Conservation (phyloP, 2,113 vertebrate genomes). For the Gallinago media region DNA sequence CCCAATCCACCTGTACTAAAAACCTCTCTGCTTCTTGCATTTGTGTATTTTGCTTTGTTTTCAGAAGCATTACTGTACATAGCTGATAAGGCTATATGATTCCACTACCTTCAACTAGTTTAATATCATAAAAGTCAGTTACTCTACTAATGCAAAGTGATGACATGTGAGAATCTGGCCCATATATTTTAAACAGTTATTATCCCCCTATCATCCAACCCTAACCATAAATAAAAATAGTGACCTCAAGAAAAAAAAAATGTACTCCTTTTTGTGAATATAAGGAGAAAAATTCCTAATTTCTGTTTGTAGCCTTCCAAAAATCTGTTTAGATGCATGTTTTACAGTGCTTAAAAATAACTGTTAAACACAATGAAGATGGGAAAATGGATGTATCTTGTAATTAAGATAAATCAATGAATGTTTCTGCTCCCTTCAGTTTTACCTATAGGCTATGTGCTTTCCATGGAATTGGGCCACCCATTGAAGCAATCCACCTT, state of each 20-base stretch:
- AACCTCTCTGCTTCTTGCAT: background rate
- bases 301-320: background rate
- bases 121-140: background rate
- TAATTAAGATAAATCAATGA: slow-evolving; percentile 41
- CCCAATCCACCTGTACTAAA: background rate
- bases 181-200: background rate
- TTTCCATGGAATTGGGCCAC: background rate
- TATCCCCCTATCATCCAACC: background rate
- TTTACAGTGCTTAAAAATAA: slow-evolving; percentile 24
- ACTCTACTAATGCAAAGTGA: background rate
- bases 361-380: background rate
- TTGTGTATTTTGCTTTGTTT: background rate
- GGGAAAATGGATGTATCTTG: background rate
- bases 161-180: background rate
- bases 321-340: background rate
- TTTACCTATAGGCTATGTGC: slow-evolving; percentile 27
- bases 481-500: background rate
- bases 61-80: background rate
- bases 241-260: background rate
- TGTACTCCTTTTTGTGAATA: background rate
- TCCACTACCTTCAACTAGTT: background rate
- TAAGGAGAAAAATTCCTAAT: background rate
- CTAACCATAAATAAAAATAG: background rate
- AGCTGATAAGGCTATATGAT: background rate
- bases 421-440: background rate